Evolutionary conservation across 2,113 vertebrate species (phyloP).

Genomic region (Crypturellus undulatus): DNA sequence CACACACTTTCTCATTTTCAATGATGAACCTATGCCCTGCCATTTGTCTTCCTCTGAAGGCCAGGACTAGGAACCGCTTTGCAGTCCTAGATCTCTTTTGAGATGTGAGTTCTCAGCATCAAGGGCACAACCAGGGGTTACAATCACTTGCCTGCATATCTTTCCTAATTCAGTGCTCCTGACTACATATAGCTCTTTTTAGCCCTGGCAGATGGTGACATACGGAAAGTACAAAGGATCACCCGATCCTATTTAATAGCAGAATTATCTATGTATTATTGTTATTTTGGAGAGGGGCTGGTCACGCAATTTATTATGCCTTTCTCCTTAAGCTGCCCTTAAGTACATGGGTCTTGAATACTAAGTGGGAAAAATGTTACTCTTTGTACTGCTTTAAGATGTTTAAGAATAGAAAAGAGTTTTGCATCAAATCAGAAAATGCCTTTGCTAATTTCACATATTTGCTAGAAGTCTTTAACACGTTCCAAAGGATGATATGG

Average conservation of each 20-base stretch:
- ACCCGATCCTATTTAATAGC: conserved; percentile 37
- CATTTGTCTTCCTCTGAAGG: conserved; percentile 16
- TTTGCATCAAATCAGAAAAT: neutral
- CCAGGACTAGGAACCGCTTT: conserved; percentile 39
- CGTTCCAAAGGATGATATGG: neutral
- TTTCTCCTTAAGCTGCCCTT: conserved; percentile 17
- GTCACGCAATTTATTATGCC: neutral
- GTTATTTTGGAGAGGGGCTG: neutral
- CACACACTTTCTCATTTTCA: conserved; percentile 34
- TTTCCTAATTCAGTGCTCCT: conserved; percentile 57
- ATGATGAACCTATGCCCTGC: conserved; percentile 18
- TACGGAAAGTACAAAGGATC: conserved; percentile 60
- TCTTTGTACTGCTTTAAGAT: neutral
- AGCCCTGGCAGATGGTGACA: conserved; percentile 65
- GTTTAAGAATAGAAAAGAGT: neutral
- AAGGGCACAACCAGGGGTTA: conserved; percentile 62
- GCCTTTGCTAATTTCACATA: neutral
- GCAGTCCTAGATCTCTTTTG: conserved; percentile 54
- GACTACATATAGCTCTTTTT: conserved; percentile 61
- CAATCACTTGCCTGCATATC: conserved; percentile 39
- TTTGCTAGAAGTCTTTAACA: neutral
- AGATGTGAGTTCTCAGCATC: conserved; percentile 50
- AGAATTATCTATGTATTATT: conserved; percentile 50
- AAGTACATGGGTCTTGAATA: neutral
- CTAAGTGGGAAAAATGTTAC: neutral